Evolutionary conservation across 1,140 invertebrate genomes (phyloP).

Genomic region (Macrosteles quadrilineatus): DNA sequence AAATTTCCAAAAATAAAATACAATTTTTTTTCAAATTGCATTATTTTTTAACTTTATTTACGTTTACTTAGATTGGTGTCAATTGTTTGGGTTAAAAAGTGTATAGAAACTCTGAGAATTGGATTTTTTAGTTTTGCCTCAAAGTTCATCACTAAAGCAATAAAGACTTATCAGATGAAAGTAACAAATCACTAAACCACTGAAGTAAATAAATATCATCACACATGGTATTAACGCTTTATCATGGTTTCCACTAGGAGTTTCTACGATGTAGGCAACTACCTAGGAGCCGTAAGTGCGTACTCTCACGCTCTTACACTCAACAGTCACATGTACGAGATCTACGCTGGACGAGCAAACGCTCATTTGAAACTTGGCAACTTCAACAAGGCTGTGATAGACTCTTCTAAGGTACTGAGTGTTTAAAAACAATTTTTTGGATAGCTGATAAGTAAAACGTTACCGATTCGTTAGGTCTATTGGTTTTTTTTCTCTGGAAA

Average conservation of each 20-base stretch:
- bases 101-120: no score
- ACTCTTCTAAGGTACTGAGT: constrained; percentile 57
- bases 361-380: constrained; percentile 75
- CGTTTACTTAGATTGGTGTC: no score
- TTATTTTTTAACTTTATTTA: no score
- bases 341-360: constrained; percentile 74
- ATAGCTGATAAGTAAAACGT: background rate
- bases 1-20: no score
- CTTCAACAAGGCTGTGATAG: constrained; percentile 68
- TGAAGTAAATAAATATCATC: no score
- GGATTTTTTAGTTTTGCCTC: no score
- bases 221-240: no score
- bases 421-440: background rate
- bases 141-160: no score
- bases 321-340: constrained; percentile 68
- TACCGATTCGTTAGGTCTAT: background rate
- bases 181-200: no score
- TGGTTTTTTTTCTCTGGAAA: background rate
- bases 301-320: constrained; percentile 77
- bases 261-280: constrained; percentile 73
- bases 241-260: constrained; percentile 48
- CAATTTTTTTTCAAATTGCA: no score
- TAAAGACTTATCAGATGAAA: no score
- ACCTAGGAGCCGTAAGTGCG: constrained; percentile 76
- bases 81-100: no score